Base-by-base conservation (phyloP, 2,797 vertebrate species). In the Typhlichthys eigenmanni region DNA sequence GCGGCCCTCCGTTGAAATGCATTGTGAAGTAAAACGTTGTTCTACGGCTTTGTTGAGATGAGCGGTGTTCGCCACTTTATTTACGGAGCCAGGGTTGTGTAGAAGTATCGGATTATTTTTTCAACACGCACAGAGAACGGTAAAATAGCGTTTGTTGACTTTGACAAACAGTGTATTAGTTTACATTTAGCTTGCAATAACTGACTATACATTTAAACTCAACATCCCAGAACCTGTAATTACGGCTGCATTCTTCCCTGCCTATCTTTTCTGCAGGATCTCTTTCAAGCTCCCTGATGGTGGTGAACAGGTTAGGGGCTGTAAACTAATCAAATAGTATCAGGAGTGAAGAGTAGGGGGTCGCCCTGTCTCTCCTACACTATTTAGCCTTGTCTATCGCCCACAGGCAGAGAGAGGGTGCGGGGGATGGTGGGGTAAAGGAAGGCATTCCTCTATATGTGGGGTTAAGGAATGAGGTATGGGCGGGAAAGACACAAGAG, bases 371-470 rank as follows among this genome's bases (percentile, higher is more conserved):
- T 68, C 66, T 64, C 50, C 5, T 46, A 49, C 54, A 38, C 62
- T 43, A 7, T 34, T 12, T 58, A 12, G 13, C 46, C 24, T 9
- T 51, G 17, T 78, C 74, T 17, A 68, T 62, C 66, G 66, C 69
- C 68, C 77, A 62, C 68, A 61, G 72, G 78, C 68, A 65, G 63
- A 66, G 45, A 66, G 69, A 14, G 56, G 69, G 57, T 78, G 79
- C 69, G 65, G 61, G 66, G 47, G 64, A 68, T 16, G 58, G 79
- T 70, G 65, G 65, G 66, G 47, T 64, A 67, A 14, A 56, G 71
- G 57, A 80, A 71, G 66, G 78, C 84, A 87, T 86, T 85, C 81
- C 81, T 79, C 48, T 55, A 66, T 54, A 54, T 38, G 16, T 29
- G 16, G 68, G 67, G 85, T 83, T 82, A 87, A 74, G 64, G 78